Evolutionary conservation across 2,888 invertebrate genomes (phyloP), one percentile per base, ranked within the genome.

Genomic region (Clusia tigrina): DNA sequence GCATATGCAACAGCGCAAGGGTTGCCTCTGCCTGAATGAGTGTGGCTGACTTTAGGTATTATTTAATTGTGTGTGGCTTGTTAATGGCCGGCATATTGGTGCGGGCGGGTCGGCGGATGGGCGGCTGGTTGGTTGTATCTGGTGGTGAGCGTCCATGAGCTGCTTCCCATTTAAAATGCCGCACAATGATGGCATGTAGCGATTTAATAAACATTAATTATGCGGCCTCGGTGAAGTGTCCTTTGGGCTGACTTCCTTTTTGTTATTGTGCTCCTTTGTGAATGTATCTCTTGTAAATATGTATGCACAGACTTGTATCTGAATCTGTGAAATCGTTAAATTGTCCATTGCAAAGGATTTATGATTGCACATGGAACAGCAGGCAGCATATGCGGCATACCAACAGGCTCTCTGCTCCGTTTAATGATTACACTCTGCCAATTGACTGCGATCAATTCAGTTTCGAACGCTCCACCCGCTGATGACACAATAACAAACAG

Each of bases 1-100:
- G 32, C 6, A 12, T 32, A 32, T 12, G 25, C 69, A 61, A 37
- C 46, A 25, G 42, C 57, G 20, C 42, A 42, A n/a, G 12, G 17
- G 12, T 24, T 54, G 12, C 53, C 3, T 32, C 37, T 22, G 54
- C 37, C 67, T 63, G 63, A 63, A 63, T 63, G 54, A 15, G 15
- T 32, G 18, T 3, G 17, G 22, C 51, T 51, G 46, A 42, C 12
- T n/a, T 42, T 42, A 17, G 42, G n/a, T 23, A 12, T 26, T 9
- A 9, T 55, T 24, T 56, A n/a, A 2, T 48, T 25, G 15, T 52
- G 25, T 52, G 15, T 3, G 18, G 20, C 15, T 54, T 25, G 15
- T 22, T 52, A 22, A 32, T 32, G 12, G 42, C n/a, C n/a, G 42
- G 10, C 42, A 10, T 5, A 32, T 5, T 32, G 32, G n/a, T 32